Evolutionary conservation across 2,113 vertebrate species (phyloP), one percentile per base, ranked within the genome.

Genomic region (Megatriorchis doriae): DNA sequence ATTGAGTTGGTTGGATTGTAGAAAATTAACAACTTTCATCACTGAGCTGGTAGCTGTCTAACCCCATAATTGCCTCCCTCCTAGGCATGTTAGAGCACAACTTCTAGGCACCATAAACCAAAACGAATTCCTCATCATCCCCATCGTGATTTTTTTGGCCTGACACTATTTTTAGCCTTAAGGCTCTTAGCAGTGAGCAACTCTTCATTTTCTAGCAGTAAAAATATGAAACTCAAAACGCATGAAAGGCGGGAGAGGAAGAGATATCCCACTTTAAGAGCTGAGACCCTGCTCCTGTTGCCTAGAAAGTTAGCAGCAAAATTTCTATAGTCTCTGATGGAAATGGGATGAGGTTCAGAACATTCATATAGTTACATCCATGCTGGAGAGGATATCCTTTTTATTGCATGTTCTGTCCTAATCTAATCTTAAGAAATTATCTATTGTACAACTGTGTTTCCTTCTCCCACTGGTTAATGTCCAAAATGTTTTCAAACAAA

Each of bases 371-470:
- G 63, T 79, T 86, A 13, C 19, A 80, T 58, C 31, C 36, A 25
- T 61, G 62, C 66, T 72, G 65, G 58, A 70, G 58, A 91, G 74
- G 70, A 89, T 90, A 78, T 95, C 89, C 83, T 95, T 92, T 81
- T 58, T 81, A 56, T 70, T 92, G 32, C 78, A 25, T 25, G n/a
- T 80, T 92, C 83, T 87, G 68, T 75, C 61, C 65, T 75, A 68
- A 63, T 84, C 74, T 81, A 61, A 72, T 93, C 31, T 38, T 52
- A 7, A 91, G 61, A 74, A 68, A 65, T 73, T 52, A 56, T 72
- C 84, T 87, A 3, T 94, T 96, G 83, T 96, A 56, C 53, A 85
- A 10, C 55, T 89, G 45, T 68, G 7, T 88, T 95, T 97, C 74
- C 79, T 92, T 75, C 86, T 92, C 53, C 55, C 43, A 53, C 21